Conservation (phyloP, 2,797 vertebrate species). For the Chaunax sp. region DNA sequence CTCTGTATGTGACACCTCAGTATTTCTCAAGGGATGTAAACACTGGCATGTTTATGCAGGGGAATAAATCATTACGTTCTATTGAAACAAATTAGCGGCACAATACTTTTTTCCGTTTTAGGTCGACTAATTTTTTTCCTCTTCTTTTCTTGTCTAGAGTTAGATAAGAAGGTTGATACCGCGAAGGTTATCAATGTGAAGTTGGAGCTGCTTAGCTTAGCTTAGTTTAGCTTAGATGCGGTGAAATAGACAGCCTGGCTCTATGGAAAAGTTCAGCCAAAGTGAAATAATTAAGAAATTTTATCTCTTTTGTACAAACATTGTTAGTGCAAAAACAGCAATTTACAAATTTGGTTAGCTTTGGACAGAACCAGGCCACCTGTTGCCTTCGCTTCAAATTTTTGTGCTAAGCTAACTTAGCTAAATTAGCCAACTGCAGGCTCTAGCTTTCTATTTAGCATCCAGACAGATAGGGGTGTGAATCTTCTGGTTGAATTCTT, state of each 20-base stretch:
- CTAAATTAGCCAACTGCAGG: not conserved
- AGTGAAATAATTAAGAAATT: not conserved
- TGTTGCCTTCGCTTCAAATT: too few relatives aligned
- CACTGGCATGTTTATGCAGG: not conserved
- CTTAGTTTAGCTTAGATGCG: not conserved
- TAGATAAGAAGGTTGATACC: not conserved
- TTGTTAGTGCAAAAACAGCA: not conserved
- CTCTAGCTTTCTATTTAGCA: not conserved
- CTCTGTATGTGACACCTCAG: constrained; percentile 1
- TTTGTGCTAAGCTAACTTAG: not conserved
- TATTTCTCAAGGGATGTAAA: constrained; percentile 24
- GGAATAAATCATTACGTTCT: not conserved
- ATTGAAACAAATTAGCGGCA: not conserved
- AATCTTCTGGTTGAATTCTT: not conserved
- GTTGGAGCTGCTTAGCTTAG: not conserved
- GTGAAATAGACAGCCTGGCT: not conserved
- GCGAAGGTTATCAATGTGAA: not conserved
- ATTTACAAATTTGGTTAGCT: not conserved
- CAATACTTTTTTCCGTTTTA: not conserved
- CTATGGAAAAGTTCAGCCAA: not conserved
- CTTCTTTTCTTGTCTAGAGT: not conserved
- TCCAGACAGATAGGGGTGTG: too few relatives aligned
- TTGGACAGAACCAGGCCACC: too few relatives aligned
- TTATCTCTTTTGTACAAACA: not conserved
- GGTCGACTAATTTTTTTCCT: not conserved